Evolutionary conservation across 1,140 invertebrate species (phyloP), one percentile per base, ranked within the genome.

Genomic region (Drosophila sucinea): DNA sequence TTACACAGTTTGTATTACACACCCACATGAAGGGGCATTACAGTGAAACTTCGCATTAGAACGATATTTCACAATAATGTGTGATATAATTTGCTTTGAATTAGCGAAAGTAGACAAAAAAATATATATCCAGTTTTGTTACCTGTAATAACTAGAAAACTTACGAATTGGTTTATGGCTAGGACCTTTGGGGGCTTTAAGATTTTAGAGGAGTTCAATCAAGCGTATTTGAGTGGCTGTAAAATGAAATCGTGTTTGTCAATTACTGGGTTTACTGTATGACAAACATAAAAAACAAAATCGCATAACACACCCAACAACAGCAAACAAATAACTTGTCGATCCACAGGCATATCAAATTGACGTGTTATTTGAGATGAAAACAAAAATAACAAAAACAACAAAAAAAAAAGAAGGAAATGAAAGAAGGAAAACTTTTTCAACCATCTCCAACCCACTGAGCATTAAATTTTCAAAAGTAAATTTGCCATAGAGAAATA

Each of bases 341-440:
- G 70, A 82, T 75, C 67, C 55, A 64, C 27, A 78, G 72, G 67
- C 79, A 75, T 82, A 79, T 82, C 67, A 82, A 83, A 83, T 83
- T 83, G 80, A 82, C 72, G 75, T 78, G 71, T 82, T 82, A 64
- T 67, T 71, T 79, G n/a, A 6, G 6, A 47, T 47, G 17, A 47
- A 23, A 38, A 38, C 11, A 38, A 38, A 38, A 38, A 38, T 38
- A 38, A 38, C 8, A n/a, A 55, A 70, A 81, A 74, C 54, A 66
- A 74, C 63, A 33, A 62, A 4, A 27, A 17, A 33, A 17, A 3
- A 23, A 65, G 41, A 60, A 56, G 60, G 25, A 63, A 38, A 60
- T 3, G 17, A 23, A 33, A 38, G 3, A 11, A 33, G 29, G 11
- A 41, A 63, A 70, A 67, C 25, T 70, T 71, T 17, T 40, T 27